These are phyloP conservation scores for Pseudomyrmex dendroicus DNA, from an alignment of 1,140 invertebrate genomes.

Conservation along the genomic window DNA sequence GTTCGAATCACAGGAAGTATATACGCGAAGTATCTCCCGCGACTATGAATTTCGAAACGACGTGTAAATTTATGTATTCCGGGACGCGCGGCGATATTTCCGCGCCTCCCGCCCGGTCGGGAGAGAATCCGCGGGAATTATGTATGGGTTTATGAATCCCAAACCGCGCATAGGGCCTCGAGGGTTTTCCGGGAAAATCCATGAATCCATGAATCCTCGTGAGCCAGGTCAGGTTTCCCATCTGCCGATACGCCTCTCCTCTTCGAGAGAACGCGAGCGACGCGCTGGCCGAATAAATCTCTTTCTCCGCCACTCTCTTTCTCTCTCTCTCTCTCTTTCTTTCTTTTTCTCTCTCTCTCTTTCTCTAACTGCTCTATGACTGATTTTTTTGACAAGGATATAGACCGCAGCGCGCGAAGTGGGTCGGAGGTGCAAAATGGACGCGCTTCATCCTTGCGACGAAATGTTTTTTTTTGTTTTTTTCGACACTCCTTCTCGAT, in stretches of 20 bases:
- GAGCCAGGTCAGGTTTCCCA: slow-evolving; percentile 16
- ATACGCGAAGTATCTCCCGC: slow-evolving; percentile 6
- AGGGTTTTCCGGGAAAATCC: slow-evolving; percentile 35
- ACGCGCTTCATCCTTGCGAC: slow-evolving; percentile 39
- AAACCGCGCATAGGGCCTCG: slow-evolving; percentile 18
- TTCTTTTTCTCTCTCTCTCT: slow-evolving; percentile 18
- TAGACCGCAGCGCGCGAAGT: slow-evolving; percentile 69
- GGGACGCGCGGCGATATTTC: not conserved
- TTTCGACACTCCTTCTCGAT: slow-evolving; percentile 30
- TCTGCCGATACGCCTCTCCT: not conserved
- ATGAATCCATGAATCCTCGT: slow-evolving; percentile 53
- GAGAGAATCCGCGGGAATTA: slow-evolving; percentile 27
- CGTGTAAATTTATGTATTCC: slow-evolving; percentile 42
- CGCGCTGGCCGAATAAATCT: slow-evolving; percentile 45
- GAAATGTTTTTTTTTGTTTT: not conserved
- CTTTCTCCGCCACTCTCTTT: slow-evolving; percentile 1
- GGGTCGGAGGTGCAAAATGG: slow-evolving; percentile 80
- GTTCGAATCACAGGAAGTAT: slow-evolving; percentile 14
- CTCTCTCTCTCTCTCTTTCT: slow-evolving; percentile 7
- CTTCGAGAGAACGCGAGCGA: slow-evolving; percentile 60
- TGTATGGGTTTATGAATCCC: slow-evolving; percentile 46
- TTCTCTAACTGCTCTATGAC: slow-evolving; percentile 5
- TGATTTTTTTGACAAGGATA: slow-evolving; percentile 61
- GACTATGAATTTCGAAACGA: slow-evolving; percentile 13
- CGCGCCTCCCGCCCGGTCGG: not conserved